These are phyloP conservation scores for Sebastes itinus DNA, from an alignment of 2,797 vertebrate species.

Conservation along the genomic window DNA sequence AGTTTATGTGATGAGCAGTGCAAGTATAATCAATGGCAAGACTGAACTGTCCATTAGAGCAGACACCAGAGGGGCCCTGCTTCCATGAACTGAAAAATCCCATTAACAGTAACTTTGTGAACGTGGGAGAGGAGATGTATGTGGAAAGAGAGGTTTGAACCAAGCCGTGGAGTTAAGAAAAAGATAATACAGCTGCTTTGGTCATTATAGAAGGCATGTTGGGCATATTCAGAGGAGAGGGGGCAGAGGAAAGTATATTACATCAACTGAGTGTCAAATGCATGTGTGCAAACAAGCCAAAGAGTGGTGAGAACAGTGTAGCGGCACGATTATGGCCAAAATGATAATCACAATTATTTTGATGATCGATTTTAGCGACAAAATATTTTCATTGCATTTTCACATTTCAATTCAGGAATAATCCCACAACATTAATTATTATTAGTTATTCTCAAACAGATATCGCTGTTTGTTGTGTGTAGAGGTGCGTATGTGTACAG, in stretches of 20 bases:
- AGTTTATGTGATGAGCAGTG: constrained; percentile 9
- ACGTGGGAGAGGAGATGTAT: not conserved
- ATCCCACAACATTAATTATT: too few relatives aligned
- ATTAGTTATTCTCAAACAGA: too few relatives aligned
- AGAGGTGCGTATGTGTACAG: too few relatives aligned
- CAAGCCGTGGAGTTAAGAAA: not conserved
- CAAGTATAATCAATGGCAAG: constrained; percentile 39
- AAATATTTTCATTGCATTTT: too few relatives aligned
- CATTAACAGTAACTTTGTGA: constrained; percentile 34
- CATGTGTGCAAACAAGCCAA: not conserved
- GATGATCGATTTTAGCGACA: too few relatives aligned
- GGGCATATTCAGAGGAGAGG: not conserved
- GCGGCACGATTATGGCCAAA: too few relatives aligned
- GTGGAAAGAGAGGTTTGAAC: not conserved
- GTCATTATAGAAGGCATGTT: constrained; percentile 5
- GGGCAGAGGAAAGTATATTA: not conserved
- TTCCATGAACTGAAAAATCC: constrained; percentile 22
- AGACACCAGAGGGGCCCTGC: constrained; percentile 6
- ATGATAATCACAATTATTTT: too few relatives aligned
- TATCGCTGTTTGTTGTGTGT: too few relatives aligned
- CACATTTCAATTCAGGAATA: too few relatives aligned
- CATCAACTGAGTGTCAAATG: constrained; percentile 1
- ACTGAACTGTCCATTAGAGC: constrained; percentile 40
- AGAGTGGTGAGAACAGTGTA: not conserved
- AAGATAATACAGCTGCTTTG: not conserved